Base-by-base conservation (phyloP, 2,113 vertebrate genomes). In the Pluvianellus socialis region DNA sequence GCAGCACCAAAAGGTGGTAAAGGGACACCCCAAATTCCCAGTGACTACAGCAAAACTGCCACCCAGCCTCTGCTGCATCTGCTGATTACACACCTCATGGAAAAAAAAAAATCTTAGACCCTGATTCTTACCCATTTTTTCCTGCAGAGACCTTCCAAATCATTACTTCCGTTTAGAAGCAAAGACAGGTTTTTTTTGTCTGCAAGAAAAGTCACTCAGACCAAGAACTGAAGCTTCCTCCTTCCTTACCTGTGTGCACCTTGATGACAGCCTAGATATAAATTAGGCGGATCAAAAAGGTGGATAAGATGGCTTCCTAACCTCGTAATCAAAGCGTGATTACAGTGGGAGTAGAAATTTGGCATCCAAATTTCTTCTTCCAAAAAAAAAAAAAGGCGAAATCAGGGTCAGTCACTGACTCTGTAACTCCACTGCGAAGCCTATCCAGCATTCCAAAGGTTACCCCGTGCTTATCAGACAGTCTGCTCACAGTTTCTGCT, bases 391-490 rank as follows among this genome's bases (percentile, higher is more conserved):
- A 28, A 50, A 42, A 22, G 20, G 13, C 23, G 28, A 63, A 45
- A 70, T 45, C 40, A 6, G 53, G 38, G 30, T 28, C 47, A 23
- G 28, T 33, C 49, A 15, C 53, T 47, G 14, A 18, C 13, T 7
- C 3, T 5, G 9, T 7, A 50, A 50, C 52, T 35, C 35, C 35
- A 7, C 7, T 4, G 32, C 0, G 0, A 84, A 42, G 30, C 8
- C 55, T 6, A 49, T 4, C 24, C 3, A 24, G 40, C 47, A 26
- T 14, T 6, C 6, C 8, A 42, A 62, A 70, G 55, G 33, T 10
- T 13, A 44, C 35, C 53, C 50, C 17, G 5, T 11, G 71, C 33
- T 14, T 38, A 4, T 22, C 70, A 42, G 33, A 10, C 12, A 14
- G 23, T 14, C 44, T 30, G 6, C 22, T 24, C 49, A 3, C 35